Conservation (phyloP, 2,113 vertebrate species). For the Pseudorhombus dupliciocellatus region DNA sequence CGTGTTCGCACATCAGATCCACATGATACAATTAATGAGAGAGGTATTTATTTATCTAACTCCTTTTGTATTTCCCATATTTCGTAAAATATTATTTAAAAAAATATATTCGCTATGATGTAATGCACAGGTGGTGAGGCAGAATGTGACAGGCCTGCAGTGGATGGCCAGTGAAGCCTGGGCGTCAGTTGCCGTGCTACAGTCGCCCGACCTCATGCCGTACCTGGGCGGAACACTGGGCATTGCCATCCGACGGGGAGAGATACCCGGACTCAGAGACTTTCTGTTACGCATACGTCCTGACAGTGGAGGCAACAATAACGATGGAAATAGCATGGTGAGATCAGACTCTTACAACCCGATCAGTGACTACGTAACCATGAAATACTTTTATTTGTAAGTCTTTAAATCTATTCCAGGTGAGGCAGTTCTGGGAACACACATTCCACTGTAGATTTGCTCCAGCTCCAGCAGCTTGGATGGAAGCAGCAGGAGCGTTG, state of each 20-base stretch:
- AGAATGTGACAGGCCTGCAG: conserved; percentile 74
- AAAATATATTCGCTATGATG: not conserved
- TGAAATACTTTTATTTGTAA: too few species aligned
- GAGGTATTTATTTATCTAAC: conserved; percentile 50
- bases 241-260: conserved; percentile 73
- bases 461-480: conserved; percentile 4
- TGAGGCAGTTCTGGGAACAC: conserved; percentile 72
- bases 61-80: not conserved
- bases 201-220: conserved; percentile 42
- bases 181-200: conserved; percentile 44
- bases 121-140: conserved; percentile 51
- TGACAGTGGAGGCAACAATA: conserved; percentile 26
- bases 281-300: conserved; percentile 45
- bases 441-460: conserved; percentile 72
- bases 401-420: conserved; percentile 34
- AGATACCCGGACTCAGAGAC: conserved; percentile 53
- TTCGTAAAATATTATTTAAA: too few species aligned
- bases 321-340: conserved; percentile 45
- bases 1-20: conserved; percentile 51
- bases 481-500: conserved; percentile 13
- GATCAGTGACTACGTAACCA: not conserved
- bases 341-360: not conserved
- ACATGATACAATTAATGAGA: conserved; percentile 57
- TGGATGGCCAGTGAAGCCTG: conserved; percentile 76
- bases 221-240: conserved; percentile 62